phyloP scores from a whole-genome alignment of 2,888 invertebrate species.

The Poecilus cupreus region DNA sequence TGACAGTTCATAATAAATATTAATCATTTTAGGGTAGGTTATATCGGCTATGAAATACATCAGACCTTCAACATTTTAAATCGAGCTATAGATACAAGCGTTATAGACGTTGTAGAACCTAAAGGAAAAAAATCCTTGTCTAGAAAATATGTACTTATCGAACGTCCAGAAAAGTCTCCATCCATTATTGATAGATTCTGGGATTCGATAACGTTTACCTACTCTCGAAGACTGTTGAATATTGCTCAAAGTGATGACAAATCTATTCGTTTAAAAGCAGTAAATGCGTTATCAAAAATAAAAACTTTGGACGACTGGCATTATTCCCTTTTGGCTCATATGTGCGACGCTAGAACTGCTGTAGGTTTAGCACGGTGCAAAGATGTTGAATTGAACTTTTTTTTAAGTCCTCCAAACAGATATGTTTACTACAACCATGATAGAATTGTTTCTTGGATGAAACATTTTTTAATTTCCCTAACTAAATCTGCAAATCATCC shows the following conservation, averaged over 20 bases:
- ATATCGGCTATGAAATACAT: constrained; percentile 68
- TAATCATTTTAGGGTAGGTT: constrained; percentile 60
- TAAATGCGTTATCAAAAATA: constrained; percentile 79
- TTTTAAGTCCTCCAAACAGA: constrained; percentile 79
- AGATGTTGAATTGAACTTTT: constrained; percentile 83
- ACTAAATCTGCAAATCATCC: constrained; percentile 71
- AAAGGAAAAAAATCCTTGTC: constrained; percentile 53
- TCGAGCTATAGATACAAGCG: constrained; percentile 69
- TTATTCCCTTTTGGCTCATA: constrained; percentile 82
- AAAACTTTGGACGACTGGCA: constrained; percentile 76
- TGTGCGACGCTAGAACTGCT: constrained; percentile 84
- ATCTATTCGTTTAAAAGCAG: constrained; percentile 78
- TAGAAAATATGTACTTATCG: constrained; percentile 57
- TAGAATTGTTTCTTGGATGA: constrained; percentile 70
- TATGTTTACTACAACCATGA: constrained; percentile 68
- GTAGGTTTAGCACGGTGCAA: constrained; percentile 84
- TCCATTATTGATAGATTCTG: constrained; percentile 63
- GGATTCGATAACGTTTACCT: constrained; percentile 68
- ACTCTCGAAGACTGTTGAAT: constrained; percentile 79
- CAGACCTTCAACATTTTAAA: constrained; percentile 67
- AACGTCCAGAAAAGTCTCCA: constrained; percentile 35
- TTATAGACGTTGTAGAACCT: constrained; percentile 67
- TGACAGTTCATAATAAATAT: no score
- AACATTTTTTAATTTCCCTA: constrained; percentile 71
- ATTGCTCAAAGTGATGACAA: constrained; percentile 80